phyloP scores from a whole-genome alignment of 2,797 vertebrate genomes.

The Diceros bicornis region DNA sequence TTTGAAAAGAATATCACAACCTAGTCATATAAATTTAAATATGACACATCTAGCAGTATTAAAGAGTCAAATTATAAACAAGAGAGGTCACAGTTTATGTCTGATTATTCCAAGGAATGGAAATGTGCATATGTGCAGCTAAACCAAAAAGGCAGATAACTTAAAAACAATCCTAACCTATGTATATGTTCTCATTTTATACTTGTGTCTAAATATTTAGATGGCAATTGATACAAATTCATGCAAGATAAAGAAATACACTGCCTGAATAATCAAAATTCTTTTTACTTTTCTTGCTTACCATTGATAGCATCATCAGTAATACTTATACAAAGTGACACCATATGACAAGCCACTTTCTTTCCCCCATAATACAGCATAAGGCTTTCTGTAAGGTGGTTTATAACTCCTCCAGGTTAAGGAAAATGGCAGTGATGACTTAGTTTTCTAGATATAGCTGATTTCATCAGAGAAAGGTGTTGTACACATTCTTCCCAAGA shows the following conservation, averaged over 20 bases:
- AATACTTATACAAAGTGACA: not conserved
- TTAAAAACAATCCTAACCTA: not conserved
- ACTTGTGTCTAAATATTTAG: not conserved
- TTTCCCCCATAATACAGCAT: not conserved
- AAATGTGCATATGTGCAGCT: not conserved
- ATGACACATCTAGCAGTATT: slow-evolving; percentile 18
- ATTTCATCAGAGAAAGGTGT: slow-evolving; percentile 27
- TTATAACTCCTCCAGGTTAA: not conserved
- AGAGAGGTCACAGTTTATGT: slow-evolving; percentile 30
- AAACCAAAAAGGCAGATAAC: not conserved
- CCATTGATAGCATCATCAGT: not conserved
- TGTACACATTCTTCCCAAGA: not conserved
- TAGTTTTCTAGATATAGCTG: not conserved
- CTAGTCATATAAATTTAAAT: slow-evolving; percentile 45
- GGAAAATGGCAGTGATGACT: not conserved
- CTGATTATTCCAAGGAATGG: not conserved
- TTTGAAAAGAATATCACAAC: slow-evolving; percentile 59
- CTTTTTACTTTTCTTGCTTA: not conserved
- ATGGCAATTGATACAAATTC: not conserved
- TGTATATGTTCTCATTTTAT: not conserved
- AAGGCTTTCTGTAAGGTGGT: not conserved
- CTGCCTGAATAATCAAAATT: not conserved
- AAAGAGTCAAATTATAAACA: not conserved
- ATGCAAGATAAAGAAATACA: not conserved
- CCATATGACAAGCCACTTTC: not conserved